Conservation (phyloP, 2,113 vertebrate genomes). For the Myotis lucifugus region DNA sequence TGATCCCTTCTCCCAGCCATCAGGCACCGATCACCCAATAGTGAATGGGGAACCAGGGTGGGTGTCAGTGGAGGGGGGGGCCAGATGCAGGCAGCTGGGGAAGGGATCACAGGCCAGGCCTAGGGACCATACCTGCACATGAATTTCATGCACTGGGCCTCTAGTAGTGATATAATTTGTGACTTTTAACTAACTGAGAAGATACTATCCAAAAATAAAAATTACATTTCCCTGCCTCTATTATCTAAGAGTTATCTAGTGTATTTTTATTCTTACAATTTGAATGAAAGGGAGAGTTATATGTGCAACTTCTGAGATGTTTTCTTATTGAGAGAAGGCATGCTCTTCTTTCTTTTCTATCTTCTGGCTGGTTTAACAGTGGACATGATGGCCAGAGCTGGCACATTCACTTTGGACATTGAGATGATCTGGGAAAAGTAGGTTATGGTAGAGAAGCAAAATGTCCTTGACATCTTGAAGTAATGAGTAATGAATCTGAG, state of each 20-base stretch:
- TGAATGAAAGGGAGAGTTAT: background rate
- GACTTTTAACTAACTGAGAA: background rate
- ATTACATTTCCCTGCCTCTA: background rate
- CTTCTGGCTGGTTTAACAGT: background rate
- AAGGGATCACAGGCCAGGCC: too few relatives aligned
- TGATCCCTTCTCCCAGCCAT: too few relatives aligned
- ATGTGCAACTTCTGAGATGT: background rate
- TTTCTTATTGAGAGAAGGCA: background rate
- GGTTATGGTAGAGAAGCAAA: background rate
- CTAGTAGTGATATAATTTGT: background rate
- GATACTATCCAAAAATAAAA: background rate
- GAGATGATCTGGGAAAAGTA: background rate
- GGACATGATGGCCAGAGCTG: background rate
- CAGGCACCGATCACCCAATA: too few relatives aligned
- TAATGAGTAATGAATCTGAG: background rate
- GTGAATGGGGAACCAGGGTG: too few relatives aligned
- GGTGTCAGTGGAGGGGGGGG: rapidly evolving
- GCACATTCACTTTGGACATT: background rate
- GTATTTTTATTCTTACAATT: background rate
- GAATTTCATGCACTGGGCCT: too few relatives aligned
- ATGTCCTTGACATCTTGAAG: background rate
- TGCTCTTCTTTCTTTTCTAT: background rate
- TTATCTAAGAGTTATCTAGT: background rate
- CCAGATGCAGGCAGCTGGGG: too few relatives aligned
- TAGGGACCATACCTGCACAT: too few relatives aligned